Evolutionary conservation across 2,113 vertebrate species (phyloP).

Genomic region (Nothoprocta perdicaria): DNA sequence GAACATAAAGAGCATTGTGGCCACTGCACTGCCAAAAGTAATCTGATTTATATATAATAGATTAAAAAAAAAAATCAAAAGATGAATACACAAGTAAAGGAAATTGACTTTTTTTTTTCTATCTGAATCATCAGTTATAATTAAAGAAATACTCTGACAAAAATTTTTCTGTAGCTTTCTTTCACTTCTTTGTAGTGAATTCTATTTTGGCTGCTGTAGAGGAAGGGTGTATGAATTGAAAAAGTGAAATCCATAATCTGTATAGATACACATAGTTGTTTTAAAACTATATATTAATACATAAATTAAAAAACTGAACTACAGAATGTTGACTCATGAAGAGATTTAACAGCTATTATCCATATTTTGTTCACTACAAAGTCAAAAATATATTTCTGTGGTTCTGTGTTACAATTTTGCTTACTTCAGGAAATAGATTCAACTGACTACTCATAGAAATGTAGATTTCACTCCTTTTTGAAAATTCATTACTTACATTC

Average conservation of each 20-base stretch:
- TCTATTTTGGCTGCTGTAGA: not conserved
- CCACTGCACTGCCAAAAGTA: not conserved
- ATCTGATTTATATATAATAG: not conserved
- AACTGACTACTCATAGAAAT: not conserved
- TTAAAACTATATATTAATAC: not conserved
- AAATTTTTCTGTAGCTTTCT: not conserved
- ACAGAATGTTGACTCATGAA: not conserved
- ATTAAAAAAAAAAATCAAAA: not conserved
- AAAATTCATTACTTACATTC: not conserved
- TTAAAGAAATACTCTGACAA: not conserved
- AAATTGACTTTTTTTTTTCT: not conserved
- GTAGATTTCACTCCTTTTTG: not conserved
- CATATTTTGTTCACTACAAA: not conserved
- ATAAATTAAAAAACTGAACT: not conserved
- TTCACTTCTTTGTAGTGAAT: not conserved
- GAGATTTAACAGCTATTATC: not conserved
- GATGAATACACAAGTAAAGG: not conserved
- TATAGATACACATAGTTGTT: not conserved
- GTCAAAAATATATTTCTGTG: not conserved
- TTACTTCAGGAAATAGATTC: not conserved
- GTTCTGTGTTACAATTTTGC: not conserved
- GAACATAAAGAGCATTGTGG: not conserved
- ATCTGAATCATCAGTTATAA: not conserved
- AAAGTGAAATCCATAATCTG: not conserved
- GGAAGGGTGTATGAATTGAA: not conserved